Evolutionary conservation across 1,140 invertebrate species (phyloP).

Genomic region (Drosophila takahashii): DNA sequence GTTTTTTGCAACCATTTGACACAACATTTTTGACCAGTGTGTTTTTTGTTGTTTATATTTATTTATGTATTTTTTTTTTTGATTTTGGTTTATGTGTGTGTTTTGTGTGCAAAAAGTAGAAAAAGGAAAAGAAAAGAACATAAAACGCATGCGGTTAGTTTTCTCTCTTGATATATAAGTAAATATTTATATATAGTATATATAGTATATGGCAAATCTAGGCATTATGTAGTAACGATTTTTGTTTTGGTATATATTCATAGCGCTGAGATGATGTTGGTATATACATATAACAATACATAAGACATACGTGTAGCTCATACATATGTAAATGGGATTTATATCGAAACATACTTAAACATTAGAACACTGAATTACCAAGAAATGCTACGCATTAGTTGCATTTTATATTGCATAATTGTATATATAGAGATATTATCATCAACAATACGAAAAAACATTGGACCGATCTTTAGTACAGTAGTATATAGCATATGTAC

Average conservation of each 20-base stretch:
- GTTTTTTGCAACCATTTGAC: slow-evolving; percentile 77
- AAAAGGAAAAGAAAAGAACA: slow-evolving; percentile 84
- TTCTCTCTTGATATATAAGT: slow-evolving; percentile 76
- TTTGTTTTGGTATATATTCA: slow-evolving; percentile 52
- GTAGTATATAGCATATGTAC: slow-evolving; percentile 46
- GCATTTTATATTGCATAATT: slow-evolving; percentile 47
- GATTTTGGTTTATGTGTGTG: slow-evolving; percentile 59
- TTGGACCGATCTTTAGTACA: slow-evolving; percentile 67
- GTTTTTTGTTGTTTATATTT: slow-evolving; percentile 39
- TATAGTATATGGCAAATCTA: slow-evolving; percentile 69
- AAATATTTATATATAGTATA: slow-evolving; percentile 70
- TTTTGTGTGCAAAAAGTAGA: slow-evolving; percentile 82
- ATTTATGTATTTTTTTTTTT: slow-evolving; percentile 40
- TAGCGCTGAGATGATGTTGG: slow-evolving; percentile 67
- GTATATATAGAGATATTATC: slow-evolving; percentile 26
- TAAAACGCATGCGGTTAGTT: slow-evolving; percentile 85
- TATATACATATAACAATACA: slow-evolving; percentile 83
- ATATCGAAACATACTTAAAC: slow-evolving; percentile 77
- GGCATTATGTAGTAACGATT: slow-evolving; percentile 72
- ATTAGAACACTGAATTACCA: slow-evolving; percentile 77
- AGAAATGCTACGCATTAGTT: slow-evolving; percentile 72
- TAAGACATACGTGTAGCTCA: slow-evolving; percentile 79
- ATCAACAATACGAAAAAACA: slow-evolving; percentile 71
- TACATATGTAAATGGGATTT: slow-evolving; percentile 68
- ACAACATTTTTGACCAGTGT: slow-evolving; percentile 75